Evolutionary conservation across 2,113 vertebrate species (phyloP).

Genomic region (Sialia sialis): DNA sequence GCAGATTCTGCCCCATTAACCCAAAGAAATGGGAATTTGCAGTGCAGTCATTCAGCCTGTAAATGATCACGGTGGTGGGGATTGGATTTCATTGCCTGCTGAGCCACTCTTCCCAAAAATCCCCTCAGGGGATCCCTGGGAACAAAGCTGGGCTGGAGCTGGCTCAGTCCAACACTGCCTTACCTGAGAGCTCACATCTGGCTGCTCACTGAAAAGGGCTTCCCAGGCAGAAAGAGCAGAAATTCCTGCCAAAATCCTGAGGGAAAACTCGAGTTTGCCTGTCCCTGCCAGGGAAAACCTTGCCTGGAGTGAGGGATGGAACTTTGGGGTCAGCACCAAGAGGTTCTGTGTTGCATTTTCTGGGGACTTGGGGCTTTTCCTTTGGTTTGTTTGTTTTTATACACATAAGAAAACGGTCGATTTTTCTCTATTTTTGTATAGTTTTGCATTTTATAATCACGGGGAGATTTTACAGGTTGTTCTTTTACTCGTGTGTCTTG

Average conservation of each 20-base stretch:
- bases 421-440: constrained; percentile 78
- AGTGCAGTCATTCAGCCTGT: neutral
- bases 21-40: neutral
- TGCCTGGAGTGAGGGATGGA: neutral
- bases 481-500: constrained; percentile 47
- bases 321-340: constrained; percentile 37
- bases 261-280: neutral
- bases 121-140: neutral
- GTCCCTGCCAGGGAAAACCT: neutral
- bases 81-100: neutral
- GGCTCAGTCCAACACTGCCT: neutral
- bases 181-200: neutral
- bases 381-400: constrained; percentile 37
- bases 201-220: neutral
- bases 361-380: neutral
- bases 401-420: constrained; percentile 38
- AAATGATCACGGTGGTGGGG: neutral
- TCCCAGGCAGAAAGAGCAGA: neutral
- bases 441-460: constrained; percentile 72
- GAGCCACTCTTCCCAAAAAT: neutral
- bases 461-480: constrained; percentile 51
- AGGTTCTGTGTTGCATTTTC: constrained; percentile 38
- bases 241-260: neutral
- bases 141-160: neutral
- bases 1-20: neutral